phyloP scores from a whole-genome alignment of 2,113 vertebrate genomes.

The Ceyx margarethae region DNA sequence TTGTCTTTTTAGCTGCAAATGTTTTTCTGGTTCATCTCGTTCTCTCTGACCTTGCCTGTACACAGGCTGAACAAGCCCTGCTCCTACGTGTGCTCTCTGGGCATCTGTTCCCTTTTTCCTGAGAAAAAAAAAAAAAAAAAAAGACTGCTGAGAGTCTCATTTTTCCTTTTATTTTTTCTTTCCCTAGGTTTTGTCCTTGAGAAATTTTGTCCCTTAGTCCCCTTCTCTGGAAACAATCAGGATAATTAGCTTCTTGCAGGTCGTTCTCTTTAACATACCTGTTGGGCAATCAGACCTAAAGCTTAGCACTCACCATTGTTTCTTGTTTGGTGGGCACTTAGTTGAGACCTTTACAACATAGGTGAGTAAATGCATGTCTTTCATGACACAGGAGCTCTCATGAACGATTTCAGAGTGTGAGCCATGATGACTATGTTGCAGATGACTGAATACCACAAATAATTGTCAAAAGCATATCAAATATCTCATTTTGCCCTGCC shows the following conservation, averaged over 20 bases:
- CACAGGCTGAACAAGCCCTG: accelerated
- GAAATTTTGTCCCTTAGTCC: not conserved
- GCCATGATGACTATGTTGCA: not conserved
- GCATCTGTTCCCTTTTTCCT: not conserved
- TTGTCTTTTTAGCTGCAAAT: not conserved
- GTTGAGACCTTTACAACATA: not conserved
- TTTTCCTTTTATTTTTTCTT: not conserved
- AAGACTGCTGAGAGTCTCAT: not conserved
- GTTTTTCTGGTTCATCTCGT: not conserved
- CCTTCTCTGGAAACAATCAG: not conserved
- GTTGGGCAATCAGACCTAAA: not conserved
- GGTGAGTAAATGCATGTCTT: not conserved
- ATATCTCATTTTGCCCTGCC: not conserved
- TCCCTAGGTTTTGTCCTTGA: not conserved
- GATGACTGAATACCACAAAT: not conserved
- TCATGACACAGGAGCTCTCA: not conserved
- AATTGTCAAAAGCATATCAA: not conserved
- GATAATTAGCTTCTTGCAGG: not conserved
- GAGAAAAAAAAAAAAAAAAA: not conserved
- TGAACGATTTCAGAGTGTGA: not conserved
- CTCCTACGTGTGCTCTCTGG: not conserved
- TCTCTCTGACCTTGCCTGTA: not conserved
- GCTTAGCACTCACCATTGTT: not conserved
- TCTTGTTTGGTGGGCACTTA: not conserved
- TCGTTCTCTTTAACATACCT: not conserved